Percentiles rank a stretch among this genome's conserved stretches.
phyloP scores from a whole-genome alignment of 1,140 invertebrate species.

The Scaptomyza hsui region DNA sequence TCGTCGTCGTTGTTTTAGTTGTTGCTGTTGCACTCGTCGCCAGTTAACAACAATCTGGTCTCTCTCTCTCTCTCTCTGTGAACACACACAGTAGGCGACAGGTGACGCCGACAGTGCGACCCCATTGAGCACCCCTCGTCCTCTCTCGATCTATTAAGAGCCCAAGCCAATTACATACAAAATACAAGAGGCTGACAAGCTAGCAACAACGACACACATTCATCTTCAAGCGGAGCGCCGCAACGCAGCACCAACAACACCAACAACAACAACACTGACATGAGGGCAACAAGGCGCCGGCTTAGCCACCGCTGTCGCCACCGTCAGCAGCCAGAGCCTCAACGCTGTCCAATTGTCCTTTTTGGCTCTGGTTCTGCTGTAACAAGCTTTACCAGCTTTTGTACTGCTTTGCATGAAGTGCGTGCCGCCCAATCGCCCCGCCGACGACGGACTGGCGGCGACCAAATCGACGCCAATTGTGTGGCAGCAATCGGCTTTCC shows the following conservation, averaged over 20 bases:
- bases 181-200: constrained; percentile 78
- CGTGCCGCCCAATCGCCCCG: constrained; percentile 17
- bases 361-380: constrained; percentile 18
- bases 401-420: constrained; percentile 66
- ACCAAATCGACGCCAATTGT: constrained; percentile 63
- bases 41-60: constrained; percentile 28
- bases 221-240: constrained; percentile 64
- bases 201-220: constrained; percentile 70
- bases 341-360: constrained; percentile 31
- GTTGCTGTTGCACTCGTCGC: constrained; percentile 14
- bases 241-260: constrained; percentile 28
- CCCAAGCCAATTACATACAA: constrained; percentile 78
- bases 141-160: constrained; percentile 69
- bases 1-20: constrained; percentile 15
- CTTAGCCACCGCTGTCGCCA: constrained; percentile 21
- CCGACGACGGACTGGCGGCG: constrained; percentile 13
- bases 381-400: constrained; percentile 15
- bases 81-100: constrained; percentile 60
- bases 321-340: not conserved
- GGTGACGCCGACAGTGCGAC: constrained; percentile 62
- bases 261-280: too few species aligned
- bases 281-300: constrained; percentile 54
- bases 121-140: constrained; percentile 24
- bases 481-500: constrained; percentile 48
- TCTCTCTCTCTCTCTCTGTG: not conserved